phyloP scores from a whole-genome alignment of 2,888 invertebrate genomes.

The Andrena marginata region DNA sequence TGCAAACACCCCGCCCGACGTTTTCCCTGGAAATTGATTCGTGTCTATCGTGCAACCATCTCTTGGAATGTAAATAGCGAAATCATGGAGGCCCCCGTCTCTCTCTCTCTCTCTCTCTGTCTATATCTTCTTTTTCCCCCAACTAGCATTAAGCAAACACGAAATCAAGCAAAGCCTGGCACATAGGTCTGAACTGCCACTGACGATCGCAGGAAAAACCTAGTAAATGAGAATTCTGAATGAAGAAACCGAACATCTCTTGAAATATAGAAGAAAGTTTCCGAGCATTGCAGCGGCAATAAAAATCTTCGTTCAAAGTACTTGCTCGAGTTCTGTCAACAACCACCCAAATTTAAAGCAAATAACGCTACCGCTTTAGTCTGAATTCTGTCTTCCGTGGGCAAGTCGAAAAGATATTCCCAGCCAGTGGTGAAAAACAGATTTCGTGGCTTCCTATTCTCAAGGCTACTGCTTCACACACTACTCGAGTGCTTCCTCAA shows the following conservation, averaged over 20 bases:
- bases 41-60: constrained; percentile 37
- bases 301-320: too few species aligned
- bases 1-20: constrained; percentile 32
- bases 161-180: background rate
- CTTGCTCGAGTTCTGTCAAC: too few species aligned
- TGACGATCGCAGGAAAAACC: too few species aligned
- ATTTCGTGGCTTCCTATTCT: background rate
- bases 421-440: background rate
- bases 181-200: too few species aligned
- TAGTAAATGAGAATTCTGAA: too few species aligned
- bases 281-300: too few species aligned
- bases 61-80: constrained; percentile 31
- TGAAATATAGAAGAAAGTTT: too few species aligned
- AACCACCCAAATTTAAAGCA: too few species aligned
- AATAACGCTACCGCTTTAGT: too few species aligned
- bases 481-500: background rate
- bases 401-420: background rate
- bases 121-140: background rate
- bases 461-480: background rate
- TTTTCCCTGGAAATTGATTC: constrained; percentile 40
- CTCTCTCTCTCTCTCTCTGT: background rate
- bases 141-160: background rate
- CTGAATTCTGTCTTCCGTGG: too few species aligned
- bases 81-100: background rate
- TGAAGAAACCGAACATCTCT: too few species aligned